Conservation (phyloP, 2,888 invertebrate genomes). For the Xestobium rufovillosum region DNA sequence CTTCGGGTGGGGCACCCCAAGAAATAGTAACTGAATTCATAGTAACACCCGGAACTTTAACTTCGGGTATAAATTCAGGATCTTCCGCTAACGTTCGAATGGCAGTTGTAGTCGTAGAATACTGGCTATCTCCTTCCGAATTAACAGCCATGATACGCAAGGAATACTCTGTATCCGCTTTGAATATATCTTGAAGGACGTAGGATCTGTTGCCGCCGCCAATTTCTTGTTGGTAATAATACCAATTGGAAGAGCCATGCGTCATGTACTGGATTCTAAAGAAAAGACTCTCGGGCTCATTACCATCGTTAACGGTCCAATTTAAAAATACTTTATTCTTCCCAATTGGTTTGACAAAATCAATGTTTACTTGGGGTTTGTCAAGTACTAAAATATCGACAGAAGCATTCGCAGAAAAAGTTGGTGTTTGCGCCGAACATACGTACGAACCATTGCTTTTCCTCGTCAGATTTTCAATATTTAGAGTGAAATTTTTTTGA, state of each 20-base stretch:
- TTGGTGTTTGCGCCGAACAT: conserved; percentile 43
- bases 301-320: conserved; percentile 74
- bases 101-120: conserved; percentile 44
- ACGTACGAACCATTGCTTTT: conserved; percentile 69
- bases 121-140: conserved; percentile 52
- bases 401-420: conserved; percentile 28
- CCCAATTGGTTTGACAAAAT: conserved; percentile 67
- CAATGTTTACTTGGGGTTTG: conserved; percentile 62
- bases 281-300: conserved; percentile 57
- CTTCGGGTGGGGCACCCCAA: conserved; percentile 62
- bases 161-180: conserved; percentile 58
- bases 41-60: conserved; percentile 64
- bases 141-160: conserved; percentile 63
- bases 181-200: conserved; percentile 55
- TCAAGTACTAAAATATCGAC: conserved; percentile 52
- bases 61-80: conserved; percentile 71
- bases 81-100: conserved; percentile 62
- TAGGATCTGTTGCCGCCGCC: conserved; percentile 59
- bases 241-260: conserved; percentile 47
- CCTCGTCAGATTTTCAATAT: conserved; percentile 51
- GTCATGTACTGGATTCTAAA: conserved; percentile 49
- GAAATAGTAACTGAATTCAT: conserved; percentile 73
- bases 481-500: conserved; percentile 51
- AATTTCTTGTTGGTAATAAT: conserved; percentile 53
- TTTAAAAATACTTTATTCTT: conserved; percentile 68